Conservation (phyloP, 1,140 invertebrate species). For the Neotoxoptera formosana region DNA sequence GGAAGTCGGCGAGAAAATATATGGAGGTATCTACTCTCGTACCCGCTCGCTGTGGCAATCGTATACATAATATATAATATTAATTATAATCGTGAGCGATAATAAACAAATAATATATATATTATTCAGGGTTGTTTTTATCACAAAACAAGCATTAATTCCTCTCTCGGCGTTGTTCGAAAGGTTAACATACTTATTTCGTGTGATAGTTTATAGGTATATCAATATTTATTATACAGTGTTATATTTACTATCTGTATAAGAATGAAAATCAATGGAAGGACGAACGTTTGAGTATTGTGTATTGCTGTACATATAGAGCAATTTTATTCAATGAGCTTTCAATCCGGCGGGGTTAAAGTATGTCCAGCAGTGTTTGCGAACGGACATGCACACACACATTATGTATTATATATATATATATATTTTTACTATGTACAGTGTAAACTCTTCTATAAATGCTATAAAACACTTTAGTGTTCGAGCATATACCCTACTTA, state of each 20-base stretch:
- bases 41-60: not conserved
- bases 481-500: not conserved
- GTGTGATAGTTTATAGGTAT: not conserved
- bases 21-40: no score
- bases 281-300: not conserved
- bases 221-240: not conserved
- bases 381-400: not conserved
- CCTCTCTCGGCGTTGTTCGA: not conserved
- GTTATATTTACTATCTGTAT: not conserved
- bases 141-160: not conserved
- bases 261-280: not conserved
- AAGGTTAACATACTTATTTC: not conserved
- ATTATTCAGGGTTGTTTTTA: not conserved
- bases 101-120: not conserved
- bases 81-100: not conserved
- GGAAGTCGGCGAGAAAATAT: not conserved
- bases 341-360: not conserved
- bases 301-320: not conserved
- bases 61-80: not conserved
- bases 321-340: not conserved
- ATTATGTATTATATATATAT: not conserved
- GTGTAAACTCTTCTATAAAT: not conserved
- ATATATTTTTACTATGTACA: not conserved
- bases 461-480: not conserved
- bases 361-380: not conserved